Evolutionary conservation across 2,888 invertebrate species (phyloP).

Genomic region (Eupithecia tripunctaria): DNA sequence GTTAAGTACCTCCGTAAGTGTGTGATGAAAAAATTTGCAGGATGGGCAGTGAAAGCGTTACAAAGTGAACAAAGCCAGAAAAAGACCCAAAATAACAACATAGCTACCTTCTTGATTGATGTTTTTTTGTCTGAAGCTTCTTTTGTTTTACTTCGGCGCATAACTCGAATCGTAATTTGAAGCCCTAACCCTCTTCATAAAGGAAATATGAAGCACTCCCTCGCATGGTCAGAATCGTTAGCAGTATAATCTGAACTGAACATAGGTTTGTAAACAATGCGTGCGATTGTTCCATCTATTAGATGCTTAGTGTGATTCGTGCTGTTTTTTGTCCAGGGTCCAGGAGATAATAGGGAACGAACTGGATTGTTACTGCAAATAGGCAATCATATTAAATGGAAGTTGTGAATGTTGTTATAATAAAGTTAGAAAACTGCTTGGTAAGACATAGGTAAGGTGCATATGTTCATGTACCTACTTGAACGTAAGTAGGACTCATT

Average conservation of each 20-base stretch:
- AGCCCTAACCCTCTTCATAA: slow-evolving; percentile 19
- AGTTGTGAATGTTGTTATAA: not conserved
- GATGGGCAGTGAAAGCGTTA: not conserved
- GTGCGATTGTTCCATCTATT: slow-evolving; percentile 45
- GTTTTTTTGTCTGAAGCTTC: not conserved
- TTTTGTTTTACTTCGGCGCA: not conserved
- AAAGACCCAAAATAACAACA: not conserved
- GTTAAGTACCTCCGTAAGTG: not conserved
- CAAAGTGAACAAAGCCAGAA: not conserved
- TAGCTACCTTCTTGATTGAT: not conserved
- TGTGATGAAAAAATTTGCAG: not conserved
- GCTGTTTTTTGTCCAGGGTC: slow-evolving; percentile 54
- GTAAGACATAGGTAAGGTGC: too few relatives aligned
- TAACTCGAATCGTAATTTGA: slow-evolving; percentile 1
- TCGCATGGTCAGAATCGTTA: slow-evolving; percentile 64
- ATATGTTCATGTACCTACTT: too few relatives aligned
- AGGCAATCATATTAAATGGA: slow-evolving; percentile 19
- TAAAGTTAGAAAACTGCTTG: not conserved
- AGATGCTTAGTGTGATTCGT: slow-evolving; percentile 40
- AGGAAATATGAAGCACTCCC: slow-evolving; percentile 24
- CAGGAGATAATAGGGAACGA: slow-evolving; percentile 38
- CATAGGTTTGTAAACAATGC: slow-evolving; percentile 43
- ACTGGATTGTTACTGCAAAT: slow-evolving; percentile 32
- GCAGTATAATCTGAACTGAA: slow-evolving; percentile 12
- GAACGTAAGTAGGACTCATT: too few relatives aligned